Evolutionary conservation across 2,797 vertebrate species (phyloP).

Genomic region (Silurus lanzhouensis): DNA sequence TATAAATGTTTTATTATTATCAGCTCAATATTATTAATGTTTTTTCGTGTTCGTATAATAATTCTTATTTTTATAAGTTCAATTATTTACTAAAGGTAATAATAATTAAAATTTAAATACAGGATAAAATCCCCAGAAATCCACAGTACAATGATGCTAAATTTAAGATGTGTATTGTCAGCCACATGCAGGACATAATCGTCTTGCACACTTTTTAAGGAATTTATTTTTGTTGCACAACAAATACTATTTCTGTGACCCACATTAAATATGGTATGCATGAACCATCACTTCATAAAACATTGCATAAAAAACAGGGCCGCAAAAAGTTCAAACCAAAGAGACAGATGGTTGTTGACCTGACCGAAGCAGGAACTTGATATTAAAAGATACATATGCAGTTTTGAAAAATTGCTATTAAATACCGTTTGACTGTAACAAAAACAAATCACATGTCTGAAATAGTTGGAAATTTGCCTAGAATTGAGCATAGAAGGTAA

Average conservation of each 20-base stretch:
- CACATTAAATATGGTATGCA: neutral
- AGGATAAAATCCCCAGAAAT: neutral
- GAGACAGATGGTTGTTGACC: neutral
- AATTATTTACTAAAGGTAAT: neutral
- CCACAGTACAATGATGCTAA: neutral
- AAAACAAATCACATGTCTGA: neutral
- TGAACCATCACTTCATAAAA: neutral
- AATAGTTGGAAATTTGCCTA: slow-evolving; percentile 11
- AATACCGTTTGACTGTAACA: neutral
- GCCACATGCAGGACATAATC: neutral
- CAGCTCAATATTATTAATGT: neutral
- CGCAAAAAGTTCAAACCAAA: neutral
- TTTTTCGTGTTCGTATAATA: too few species aligned
- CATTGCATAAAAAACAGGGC: neutral
- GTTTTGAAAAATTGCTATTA: neutral
- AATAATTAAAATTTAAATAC: neutral
- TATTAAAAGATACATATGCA: neutral
- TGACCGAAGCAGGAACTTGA: slow-evolving; percentile 4
- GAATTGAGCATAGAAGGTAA: neutral
- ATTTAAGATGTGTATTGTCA: neutral
- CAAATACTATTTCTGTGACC: neutral
- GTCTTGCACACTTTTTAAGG: neutral
- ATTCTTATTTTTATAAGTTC: neutral
- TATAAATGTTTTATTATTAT: too few species aligned
- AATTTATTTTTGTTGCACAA: neutral